Conservation (phyloP, 2,113 vertebrate genomes). For the Mixornis gularis region DNA sequence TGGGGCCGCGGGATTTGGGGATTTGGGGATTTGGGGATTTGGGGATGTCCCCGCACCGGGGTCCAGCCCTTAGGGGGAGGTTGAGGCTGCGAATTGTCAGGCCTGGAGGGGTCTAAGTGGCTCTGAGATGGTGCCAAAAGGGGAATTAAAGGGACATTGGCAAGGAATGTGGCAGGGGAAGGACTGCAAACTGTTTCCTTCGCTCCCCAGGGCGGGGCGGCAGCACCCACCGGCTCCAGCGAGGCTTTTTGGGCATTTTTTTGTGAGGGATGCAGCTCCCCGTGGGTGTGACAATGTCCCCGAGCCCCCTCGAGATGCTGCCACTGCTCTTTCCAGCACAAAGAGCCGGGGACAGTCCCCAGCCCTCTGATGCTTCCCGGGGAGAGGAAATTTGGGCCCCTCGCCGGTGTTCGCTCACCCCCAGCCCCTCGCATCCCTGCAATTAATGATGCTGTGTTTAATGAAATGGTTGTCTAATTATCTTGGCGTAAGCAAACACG, state of each 20-base stretch:
- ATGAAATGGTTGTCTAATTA: not conserved
- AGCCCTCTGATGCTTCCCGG: rapidly evolving
- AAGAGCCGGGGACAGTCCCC: not conserved
- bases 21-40: no score
- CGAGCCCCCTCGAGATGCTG: rapidly evolving
- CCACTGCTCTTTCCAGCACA: rapidly evolving
- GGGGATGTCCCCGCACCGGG: rapidly evolving
- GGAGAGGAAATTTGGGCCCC: not conserved
- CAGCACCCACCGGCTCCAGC: rapidly evolving
- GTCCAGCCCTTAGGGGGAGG: not conserved
- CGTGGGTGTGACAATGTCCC: not conserved
- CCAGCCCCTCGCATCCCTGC: rapidly evolving
- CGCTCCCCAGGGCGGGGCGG: not conserved
- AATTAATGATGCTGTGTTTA: not conserved
- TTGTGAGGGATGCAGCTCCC: not conserved
- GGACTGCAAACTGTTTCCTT: not conserved
- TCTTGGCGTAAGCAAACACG: not conserved
- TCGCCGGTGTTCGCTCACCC: rapidly evolving
- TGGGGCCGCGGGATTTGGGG: not conserved
- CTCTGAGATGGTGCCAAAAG: not conserved
- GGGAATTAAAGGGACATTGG: not conserved
- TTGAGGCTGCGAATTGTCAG: not conserved
- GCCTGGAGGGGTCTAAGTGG: not conserved
- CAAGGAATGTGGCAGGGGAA: not conserved
- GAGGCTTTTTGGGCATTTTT: not conserved